phyloP scores from a whole-genome alignment of 2,888 invertebrate species.

The Eucera pruinosa region DNA sequence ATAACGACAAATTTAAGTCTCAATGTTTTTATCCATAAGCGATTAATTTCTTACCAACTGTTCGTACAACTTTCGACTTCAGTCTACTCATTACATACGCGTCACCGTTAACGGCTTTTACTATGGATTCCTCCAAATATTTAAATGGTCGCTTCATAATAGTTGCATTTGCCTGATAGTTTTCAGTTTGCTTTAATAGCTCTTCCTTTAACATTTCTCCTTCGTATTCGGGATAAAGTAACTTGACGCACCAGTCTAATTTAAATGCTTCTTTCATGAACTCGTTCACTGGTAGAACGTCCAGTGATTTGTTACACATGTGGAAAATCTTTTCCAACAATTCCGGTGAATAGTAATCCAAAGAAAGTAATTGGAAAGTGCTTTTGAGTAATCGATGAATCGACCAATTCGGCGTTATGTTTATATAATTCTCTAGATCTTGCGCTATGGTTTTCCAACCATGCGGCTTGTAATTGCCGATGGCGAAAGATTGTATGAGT shows the following conservation, averaged over 20 bases:
- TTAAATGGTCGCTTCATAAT: too few relatives aligned
- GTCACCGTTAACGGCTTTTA: slow-evolving; percentile 86
- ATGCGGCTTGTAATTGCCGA: too few relatives aligned
- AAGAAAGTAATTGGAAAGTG: slow-evolving; percentile 86
- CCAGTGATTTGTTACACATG: slow-evolving; percentile 26
- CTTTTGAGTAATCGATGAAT: too few relatives aligned
- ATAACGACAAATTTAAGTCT: slow-evolving; percentile 50
- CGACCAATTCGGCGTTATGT: too few relatives aligned
- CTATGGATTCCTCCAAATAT: slow-evolving; percentile 85
- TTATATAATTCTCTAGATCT: too few relatives aligned
- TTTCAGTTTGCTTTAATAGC: not conserved
- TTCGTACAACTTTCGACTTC: slow-evolving; percentile 85
- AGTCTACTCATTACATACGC: slow-evolving; percentile 86
- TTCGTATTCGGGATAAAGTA: slow-evolving; percentile 84
- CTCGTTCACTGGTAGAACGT: not conserved
- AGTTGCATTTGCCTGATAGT: too few relatives aligned
- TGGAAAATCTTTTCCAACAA: slow-evolving; percentile 86
- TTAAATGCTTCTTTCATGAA: slow-evolving; percentile 76
- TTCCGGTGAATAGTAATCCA: slow-evolving; percentile 86
- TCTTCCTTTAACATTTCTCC: slow-evolving; percentile 65
- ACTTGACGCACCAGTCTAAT: slow-evolving; percentile 86
- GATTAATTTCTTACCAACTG: slow-evolving; percentile 85
- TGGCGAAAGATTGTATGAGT: too few relatives aligned
- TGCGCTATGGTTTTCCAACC: too few relatives aligned
- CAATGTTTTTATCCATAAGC: not conserved